A percentile compares a stretch with the other conserved stretches of the same genome.
These are phyloP conservation scores for Cataglyphis rosenhaueri DNA, from an alignment of 2,888 invertebrate species.

Conservation along the genomic window DNA sequence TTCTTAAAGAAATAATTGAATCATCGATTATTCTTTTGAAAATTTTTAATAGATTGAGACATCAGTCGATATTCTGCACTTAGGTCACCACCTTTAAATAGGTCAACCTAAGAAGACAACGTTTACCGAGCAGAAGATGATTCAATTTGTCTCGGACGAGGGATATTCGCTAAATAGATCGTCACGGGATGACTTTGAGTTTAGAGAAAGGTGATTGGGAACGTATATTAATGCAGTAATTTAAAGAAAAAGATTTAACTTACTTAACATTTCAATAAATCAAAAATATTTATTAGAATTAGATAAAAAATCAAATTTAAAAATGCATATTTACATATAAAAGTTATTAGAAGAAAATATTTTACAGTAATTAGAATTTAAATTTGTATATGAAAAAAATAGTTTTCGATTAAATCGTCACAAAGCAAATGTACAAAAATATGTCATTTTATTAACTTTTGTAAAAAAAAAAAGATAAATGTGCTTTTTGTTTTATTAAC, in stretches of 20 bases:
- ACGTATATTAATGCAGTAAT: background rate
- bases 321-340: background rate
- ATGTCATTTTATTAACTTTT: background rate
- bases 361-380: background rate
- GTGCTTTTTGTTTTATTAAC: background rate
- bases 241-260: background rate
- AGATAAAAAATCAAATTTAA: background rate
- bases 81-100: constrained; percentile 28
- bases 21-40: background rate
- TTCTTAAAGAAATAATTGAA: background rate
- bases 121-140: constrained; percentile 49
- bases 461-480: background rate
- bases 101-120: constrained; percentile 34
- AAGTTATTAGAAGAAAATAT: background rate
- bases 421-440: background rate
- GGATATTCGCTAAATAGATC: constrained; percentile 54
- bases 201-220: background rate
- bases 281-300: background rate
- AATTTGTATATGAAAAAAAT: background rate
- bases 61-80: constrained; percentile 14
- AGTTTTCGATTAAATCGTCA: background rate
- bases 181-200: constrained; percentile 45
- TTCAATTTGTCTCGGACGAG: constrained; percentile 62
- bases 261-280: background rate
- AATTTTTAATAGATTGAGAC: constrained; percentile 1